phyloP scores from a whole-genome alignment of 2,888 invertebrate species.

The Temnothorax ravouxi region DNA sequence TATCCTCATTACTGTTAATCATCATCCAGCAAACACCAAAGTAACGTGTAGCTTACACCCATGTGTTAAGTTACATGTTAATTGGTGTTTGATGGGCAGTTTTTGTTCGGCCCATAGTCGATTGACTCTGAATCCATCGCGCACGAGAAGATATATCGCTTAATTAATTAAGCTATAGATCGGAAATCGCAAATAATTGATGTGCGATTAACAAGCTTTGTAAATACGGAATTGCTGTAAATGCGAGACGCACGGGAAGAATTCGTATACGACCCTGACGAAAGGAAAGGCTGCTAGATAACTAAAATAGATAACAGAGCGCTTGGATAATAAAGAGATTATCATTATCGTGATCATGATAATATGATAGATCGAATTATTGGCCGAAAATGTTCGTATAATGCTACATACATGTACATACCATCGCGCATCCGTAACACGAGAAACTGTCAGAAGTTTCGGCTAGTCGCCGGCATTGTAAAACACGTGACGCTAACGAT shows the following conservation, averaged over 20 bases:
- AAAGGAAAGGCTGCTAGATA: not conserved
- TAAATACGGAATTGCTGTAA: too few relatives aligned
- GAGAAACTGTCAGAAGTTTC: not conserved
- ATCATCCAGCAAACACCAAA: too few relatives aligned
- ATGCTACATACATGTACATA: not conserved
- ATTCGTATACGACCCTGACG: not conserved
- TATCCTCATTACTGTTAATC: not conserved
- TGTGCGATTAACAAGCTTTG: too few relatives aligned
- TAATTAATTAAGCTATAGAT: too few relatives aligned
- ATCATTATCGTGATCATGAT: not conserved
- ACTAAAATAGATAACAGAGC: not conserved
- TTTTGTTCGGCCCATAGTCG: not conserved
- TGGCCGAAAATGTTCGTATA: not conserved
- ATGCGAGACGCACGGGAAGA: not conserved
- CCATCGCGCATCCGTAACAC: not conserved
- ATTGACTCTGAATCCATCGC: too few relatives aligned
- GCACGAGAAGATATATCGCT: too few relatives aligned
- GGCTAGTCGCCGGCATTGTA: constrained; percentile 37
- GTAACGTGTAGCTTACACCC: too few relatives aligned
- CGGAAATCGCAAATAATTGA: too few relatives aligned
- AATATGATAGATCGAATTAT: constrained; percentile 13
- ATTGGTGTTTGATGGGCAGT: too few relatives aligned
- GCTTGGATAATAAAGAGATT: constrained; percentile 5
- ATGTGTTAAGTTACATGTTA: too few relatives aligned
- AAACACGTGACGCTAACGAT: not conserved